These are phyloP conservation scores for Eulemur mongoz DNA, from an alignment of 2,797 vertebrate genomes.

Conservation along the genomic window DNA sequence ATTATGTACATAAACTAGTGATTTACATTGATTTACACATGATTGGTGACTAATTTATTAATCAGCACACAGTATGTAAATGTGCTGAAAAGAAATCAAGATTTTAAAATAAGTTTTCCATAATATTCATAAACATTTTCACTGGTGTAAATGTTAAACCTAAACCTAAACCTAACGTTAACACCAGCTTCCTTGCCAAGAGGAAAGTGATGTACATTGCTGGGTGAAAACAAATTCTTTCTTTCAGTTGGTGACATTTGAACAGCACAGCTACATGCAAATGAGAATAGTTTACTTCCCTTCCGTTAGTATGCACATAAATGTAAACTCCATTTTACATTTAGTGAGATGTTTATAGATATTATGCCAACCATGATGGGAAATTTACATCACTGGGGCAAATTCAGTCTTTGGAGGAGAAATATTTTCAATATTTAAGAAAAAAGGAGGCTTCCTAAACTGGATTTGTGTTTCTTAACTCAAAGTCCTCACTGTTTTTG, in stretches of 20 bases:
- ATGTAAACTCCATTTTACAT: conserved; percentile 75
- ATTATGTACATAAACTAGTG: conserved; percentile 72
- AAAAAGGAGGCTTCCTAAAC: conserved; percentile 77
- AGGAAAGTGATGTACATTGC: conserved; percentile 49
- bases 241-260: conserved; percentile 66
- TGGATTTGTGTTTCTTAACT: conserved; percentile 74
- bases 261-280: conserved; percentile 65
- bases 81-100: conserved; percentile 81
- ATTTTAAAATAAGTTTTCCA: conserved; percentile 82
- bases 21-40: conserved; percentile 82
- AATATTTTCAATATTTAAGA: conserved; percentile 80
- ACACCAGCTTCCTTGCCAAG: conserved; percentile 67
- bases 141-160: conserved; percentile 78
- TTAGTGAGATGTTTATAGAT: conserved; percentile 77
- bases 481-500: neutral
- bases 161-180: conserved; percentile 80
- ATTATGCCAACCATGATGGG: conserved; percentile 65
- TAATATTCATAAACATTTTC: conserved; percentile 83
- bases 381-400: conserved; percentile 64
- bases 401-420: conserved; percentile 65
- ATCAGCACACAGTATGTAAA: conserved; percentile 82
- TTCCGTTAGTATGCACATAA: conserved; percentile 67
- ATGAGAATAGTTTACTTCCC: conserved; percentile 62
- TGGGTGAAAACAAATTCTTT: conserved; percentile 67
- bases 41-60: conserved; percentile 81